These are phyloP conservation scores for Microcebus griseorufus DNA, from an alignment of 2,113 vertebrate genomes.

Conservation along the genomic window DNA sequence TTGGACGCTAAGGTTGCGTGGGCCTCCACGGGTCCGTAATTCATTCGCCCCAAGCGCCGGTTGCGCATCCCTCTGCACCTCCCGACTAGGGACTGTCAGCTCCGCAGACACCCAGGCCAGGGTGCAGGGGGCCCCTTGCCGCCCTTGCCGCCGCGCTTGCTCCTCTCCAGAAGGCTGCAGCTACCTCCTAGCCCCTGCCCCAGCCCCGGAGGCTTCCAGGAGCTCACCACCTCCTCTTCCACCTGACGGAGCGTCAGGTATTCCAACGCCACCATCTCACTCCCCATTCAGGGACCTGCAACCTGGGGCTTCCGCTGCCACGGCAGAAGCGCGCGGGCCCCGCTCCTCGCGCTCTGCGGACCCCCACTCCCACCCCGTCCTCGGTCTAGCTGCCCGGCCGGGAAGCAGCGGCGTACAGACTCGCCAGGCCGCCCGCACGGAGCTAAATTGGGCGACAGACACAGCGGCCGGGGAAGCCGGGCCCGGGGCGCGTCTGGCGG, in stretches of 20 bases:
- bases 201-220: background rate
- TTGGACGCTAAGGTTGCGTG: background rate
- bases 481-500: background rate
- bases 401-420: background rate
- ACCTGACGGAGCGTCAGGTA: conserved; percentile 40
- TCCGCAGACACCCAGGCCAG: background rate
- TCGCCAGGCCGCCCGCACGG: background rate
- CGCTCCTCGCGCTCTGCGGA: background rate
- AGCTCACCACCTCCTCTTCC: background rate
- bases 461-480: background rate
- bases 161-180: background rate
- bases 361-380: background rate
- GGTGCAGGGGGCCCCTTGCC: background rate
- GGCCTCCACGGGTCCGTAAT: background rate
- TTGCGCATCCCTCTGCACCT: background rate
- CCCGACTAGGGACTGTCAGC: rapidly evolving
- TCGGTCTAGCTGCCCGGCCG: background rate
- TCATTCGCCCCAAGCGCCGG: background rate
- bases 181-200: background rate
- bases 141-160: background rate
- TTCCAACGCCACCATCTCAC: background rate
- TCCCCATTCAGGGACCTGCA: background rate
- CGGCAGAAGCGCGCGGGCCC: background rate
- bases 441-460: background rate
- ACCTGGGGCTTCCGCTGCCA: background rate